Conservation (phyloP, 2,113 vertebrate species). For the Notothenia rossii region DNA sequence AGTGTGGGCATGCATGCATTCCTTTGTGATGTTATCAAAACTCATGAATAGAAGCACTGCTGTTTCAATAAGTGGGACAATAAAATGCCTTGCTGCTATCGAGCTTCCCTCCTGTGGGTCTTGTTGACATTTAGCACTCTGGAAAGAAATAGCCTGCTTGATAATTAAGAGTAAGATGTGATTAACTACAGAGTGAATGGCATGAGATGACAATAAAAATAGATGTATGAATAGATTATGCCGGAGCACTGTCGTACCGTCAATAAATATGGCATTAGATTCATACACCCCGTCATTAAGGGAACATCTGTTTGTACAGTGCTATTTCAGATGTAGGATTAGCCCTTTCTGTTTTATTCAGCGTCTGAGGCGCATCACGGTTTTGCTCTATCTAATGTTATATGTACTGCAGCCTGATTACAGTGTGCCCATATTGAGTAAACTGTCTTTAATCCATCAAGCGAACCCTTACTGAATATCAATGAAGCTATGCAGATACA, state of each 20-base stretch:
- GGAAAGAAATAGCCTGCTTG: constrained; percentile 48
- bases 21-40: constrained; percentile 56
- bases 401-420: constrained; percentile 6
- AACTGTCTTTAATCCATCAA: constrained; percentile 12
- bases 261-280: constrained; percentile 9
- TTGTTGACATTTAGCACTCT: constrained; percentile 70
- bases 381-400: background rate
- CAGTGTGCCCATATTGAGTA: background rate
- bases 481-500: background rate
- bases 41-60: constrained; percentile 51
- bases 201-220: constrained; percentile 54
- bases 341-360: background rate
- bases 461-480: background rate
- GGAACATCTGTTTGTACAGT: constrained; percentile 30
- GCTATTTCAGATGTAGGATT: background rate
- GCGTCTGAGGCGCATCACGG: background rate
- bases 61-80: constrained; percentile 57
- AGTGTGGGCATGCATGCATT: constrained; percentile 4
- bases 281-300: background rate
- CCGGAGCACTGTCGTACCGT: background rate
- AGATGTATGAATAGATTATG: constrained; percentile 42
- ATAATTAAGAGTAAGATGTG: constrained; percentile 64
- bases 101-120: constrained; percentile 56
- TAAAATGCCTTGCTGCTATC: constrained; percentile 43
- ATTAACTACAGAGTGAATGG: constrained; percentile 55